phyloP scores from a whole-genome alignment of 2,888 invertebrate genomes.

The Rhingia rostrata region DNA sequence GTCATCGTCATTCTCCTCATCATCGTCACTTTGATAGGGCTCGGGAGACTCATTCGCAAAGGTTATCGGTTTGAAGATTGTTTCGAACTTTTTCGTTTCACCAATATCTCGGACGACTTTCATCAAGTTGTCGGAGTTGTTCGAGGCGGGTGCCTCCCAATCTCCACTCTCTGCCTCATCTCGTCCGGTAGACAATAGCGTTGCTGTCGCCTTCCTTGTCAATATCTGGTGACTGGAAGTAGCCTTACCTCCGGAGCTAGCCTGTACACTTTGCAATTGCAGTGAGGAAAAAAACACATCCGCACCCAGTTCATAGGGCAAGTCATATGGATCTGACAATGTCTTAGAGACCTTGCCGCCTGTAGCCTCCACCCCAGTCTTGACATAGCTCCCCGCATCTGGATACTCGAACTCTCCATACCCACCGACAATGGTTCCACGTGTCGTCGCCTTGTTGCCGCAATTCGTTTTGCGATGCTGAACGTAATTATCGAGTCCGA shows the following conservation, averaged over 20 bases:
- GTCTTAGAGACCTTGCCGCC: conserved; percentile 80
- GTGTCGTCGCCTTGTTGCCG: conserved; percentile 79
- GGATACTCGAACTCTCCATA: conserved; percentile 79
- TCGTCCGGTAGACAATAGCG: conserved; percentile 49
- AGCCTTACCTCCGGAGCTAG: conserved; percentile 58
- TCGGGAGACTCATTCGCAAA: conserved; percentile 79
- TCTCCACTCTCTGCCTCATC: conserved; percentile 50
- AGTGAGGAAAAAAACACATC: conserved; percentile 94
- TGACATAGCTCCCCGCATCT: conserved; percentile 77
- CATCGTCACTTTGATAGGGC: conserved; percentile 80
- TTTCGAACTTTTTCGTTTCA: conserved; percentile 84
- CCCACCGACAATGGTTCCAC: conserved; percentile 78
- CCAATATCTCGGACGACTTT: conserved; percentile 87
- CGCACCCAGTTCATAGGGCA: conserved; percentile 87
- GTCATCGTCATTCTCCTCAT: conserved; percentile 57
- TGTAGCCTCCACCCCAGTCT: conserved; percentile 75
- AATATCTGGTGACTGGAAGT: conserved; percentile 46
- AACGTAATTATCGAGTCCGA: conserved; percentile 94
- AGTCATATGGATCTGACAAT: conserved; percentile 82
- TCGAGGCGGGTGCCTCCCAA: conserved; percentile 74
- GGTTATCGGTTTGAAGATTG: conserved; percentile 80
- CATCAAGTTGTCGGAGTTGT: conserved; percentile 84
- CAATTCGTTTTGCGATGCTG: conserved; percentile 91
- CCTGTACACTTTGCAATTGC: conserved; percentile 87
- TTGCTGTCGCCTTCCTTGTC: conserved; percentile 46